Conservation (phyloP, 1,140 invertebrate species). For the Ceratosolen solmsi region DNA sequence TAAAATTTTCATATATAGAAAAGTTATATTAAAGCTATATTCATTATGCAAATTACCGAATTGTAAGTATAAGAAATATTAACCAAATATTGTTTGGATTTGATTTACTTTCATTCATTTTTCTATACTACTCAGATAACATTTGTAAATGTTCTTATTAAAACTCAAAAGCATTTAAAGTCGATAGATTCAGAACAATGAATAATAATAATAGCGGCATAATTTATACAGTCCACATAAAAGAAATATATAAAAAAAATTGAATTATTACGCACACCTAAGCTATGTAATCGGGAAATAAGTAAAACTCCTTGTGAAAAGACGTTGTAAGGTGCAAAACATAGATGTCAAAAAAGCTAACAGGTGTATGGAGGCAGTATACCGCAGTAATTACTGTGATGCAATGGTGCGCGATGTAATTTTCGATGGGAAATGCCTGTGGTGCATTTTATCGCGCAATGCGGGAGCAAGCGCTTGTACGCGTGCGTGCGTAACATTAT, state of each 20-base stretch:
- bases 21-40: no score
- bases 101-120: no score
- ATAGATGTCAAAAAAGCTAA: background rate
- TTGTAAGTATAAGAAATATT: no score
- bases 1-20: no score
- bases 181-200: background rate
- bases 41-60: no score
- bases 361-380: background rate
- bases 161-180: no score
- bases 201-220: background rate
- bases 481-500: slow-evolving; percentile 37
- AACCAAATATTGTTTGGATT: no score
- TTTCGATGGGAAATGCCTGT: slow-evolving; percentile 10
- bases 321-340: background rate
- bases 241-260: background rate
- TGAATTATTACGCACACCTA: background rate
- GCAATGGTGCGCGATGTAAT: slow-evolving; percentile 2
- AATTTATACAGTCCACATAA: background rate
- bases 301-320: background rate
- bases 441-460: slow-evolving; percentile 1
- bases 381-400: background rate
- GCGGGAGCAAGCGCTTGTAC: background rate
- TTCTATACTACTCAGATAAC: no score
- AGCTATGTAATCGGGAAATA: background rate
- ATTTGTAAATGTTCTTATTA: no score